Conservation (phyloP, 2,113 vertebrate species). For the Cyphomyrus discorhynchus region DNA sequence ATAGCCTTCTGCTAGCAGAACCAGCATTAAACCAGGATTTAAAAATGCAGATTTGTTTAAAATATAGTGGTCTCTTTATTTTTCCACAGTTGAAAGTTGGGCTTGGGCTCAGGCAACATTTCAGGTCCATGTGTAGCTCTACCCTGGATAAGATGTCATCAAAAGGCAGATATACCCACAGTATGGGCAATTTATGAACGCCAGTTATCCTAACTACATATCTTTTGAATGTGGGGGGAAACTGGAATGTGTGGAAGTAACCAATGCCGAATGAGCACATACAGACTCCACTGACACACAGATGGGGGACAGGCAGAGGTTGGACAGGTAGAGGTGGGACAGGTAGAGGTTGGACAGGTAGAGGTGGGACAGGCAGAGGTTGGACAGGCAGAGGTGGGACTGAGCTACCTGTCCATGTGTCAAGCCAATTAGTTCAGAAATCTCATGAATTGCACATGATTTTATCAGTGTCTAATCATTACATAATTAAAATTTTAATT, state of each 20-base stretch:
- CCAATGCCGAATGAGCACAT: not conserved
- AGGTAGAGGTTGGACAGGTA: too few species aligned
- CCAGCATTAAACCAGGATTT: too few species aligned
- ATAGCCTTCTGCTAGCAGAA: too few species aligned
- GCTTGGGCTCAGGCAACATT: not conserved
- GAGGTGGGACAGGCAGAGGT: not conserved
- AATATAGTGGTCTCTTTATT: too few species aligned
- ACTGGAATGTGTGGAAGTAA: not conserved
- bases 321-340: too few species aligned
- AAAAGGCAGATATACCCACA: not conserved
- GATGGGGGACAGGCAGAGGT: too few species aligned
- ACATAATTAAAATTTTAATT: not conserved
- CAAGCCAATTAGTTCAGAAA: not conserved
- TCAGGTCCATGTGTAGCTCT: not conserved
- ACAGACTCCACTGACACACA: not conserved
- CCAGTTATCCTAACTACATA: not conserved
- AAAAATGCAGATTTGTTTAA: too few species aligned
- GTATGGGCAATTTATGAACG: not conserved
- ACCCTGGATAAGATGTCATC: not conserved
- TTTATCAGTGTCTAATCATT: not conserved
- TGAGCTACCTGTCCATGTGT: not conserved
- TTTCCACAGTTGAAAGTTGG: not conserved
- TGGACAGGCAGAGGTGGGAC: too few species aligned
- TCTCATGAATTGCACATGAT: not conserved
- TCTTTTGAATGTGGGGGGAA: not conserved